These are phyloP conservation scores for Drosophila barbarae DNA, from an alignment of 2,888 invertebrate species.

Conservation along the genomic window DNA sequence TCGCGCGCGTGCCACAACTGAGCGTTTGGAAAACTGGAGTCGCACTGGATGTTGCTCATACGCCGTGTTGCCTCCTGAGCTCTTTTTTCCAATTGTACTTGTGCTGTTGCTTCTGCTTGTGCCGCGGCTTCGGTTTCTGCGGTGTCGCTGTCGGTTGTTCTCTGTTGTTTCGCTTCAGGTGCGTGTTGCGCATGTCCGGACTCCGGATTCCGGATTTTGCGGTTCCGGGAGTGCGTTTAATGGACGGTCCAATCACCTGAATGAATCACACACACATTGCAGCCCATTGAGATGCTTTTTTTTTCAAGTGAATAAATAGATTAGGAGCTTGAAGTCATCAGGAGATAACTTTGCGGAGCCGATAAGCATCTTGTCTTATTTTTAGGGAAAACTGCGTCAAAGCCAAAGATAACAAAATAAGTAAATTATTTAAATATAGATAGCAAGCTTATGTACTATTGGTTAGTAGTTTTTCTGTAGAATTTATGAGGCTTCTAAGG, in stretches of 20 bases:
- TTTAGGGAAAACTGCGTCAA: constrained; percentile 27
- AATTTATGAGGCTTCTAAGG: background rate
- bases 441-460: background rate
- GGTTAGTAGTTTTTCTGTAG: background rate
- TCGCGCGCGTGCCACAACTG: constrained; percentile 51
- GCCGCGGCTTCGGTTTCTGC: constrained; percentile 60
- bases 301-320: constrained; percentile 4
- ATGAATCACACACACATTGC: constrained; percentile 23
- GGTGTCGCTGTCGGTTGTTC: constrained; percentile 26
- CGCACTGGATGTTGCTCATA: constrained; percentile 67
- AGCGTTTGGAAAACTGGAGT: constrained; percentile 65
- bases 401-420: constrained; percentile 15
- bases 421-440: background rate
- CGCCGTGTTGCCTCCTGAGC: constrained; percentile 63
- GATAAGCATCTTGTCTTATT: constrained; percentile 22
- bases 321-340: constrained; percentile 13
- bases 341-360: constrained; percentile 7
- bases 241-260: constrained; percentile 25
- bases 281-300: constrained; percentile 4
- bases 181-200: constrained; percentile 62
- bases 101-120: constrained; percentile 62
- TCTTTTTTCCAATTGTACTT: constrained; percentile 47
- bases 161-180: constrained; percentile 26
- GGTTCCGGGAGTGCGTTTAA: constrained; percentile 35
- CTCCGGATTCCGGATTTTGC: constrained; percentile 29